These are phyloP conservation scores for Dorcus hopei DNA, from an alignment of 2,888 invertebrate genomes.

Conservation along the genomic window DNA sequence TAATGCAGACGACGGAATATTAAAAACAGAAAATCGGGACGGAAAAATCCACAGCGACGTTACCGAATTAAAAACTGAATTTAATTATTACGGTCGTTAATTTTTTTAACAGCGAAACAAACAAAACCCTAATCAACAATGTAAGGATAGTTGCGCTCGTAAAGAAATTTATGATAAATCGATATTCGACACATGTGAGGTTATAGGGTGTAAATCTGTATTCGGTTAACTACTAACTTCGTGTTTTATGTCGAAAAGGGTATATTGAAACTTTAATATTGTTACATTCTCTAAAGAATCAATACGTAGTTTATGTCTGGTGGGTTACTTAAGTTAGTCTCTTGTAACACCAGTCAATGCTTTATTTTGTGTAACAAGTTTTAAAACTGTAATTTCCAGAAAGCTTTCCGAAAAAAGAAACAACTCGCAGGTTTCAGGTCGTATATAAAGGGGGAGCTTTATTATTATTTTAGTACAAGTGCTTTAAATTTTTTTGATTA, in stretches of 20 bases:
- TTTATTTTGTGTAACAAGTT: no score
- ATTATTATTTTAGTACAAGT: no score
- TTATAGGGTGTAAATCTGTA: neutral
- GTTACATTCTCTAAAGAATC: neutral
- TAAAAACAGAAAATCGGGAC: neutral
- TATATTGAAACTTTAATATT: neutral
- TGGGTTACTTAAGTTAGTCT: no score
- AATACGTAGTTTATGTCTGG: no score
- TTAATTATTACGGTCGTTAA: neutral
- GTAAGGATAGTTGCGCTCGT: neutral
- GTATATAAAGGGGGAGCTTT: no score
- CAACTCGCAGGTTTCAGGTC: no score
- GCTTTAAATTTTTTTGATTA: no score
- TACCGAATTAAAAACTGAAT: neutral
- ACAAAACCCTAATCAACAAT: neutral
- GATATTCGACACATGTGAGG: neutral
- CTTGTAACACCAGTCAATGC: no score
- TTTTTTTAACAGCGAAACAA: neutral
- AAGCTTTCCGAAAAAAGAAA: no score
- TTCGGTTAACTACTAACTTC: neutral
- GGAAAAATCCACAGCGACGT: neutral
- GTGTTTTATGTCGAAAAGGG: neutral
- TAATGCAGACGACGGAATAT: constrained; percentile 3
- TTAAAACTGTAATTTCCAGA: no score
- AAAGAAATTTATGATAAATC: constrained; percentile 14